These are phyloP conservation scores for Charanyca ferruginea DNA, from an alignment of 2,888 invertebrate genomes.

Conservation along the genomic window DNA sequence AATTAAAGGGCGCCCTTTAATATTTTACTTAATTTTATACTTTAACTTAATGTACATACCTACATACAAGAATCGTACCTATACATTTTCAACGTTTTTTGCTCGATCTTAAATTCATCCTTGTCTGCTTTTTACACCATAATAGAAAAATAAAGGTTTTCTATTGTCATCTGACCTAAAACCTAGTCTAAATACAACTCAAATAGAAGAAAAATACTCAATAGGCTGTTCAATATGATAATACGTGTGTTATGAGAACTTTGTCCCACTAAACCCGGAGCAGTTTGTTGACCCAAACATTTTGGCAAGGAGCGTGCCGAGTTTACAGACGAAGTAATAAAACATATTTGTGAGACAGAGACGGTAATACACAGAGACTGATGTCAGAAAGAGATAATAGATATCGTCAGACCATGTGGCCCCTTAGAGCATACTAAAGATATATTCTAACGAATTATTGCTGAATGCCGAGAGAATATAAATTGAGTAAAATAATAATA, in stretches of 20 bases:
- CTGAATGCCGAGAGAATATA: constrained; percentile 5
- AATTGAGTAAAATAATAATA: constrained; percentile 6
- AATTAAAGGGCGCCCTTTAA: too few relatives aligned
- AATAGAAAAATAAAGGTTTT: neutral
- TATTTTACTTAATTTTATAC: too few relatives aligned
- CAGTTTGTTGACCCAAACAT: constrained; percentile 64
- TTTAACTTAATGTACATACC: too few relatives aligned
- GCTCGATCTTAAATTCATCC: too few relatives aligned
- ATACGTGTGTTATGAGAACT: constrained; percentile 10
- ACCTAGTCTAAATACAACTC: neutral
- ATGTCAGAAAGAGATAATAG: constrained; percentile 17
- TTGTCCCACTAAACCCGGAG: constrained; percentile 32
- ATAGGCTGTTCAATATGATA: neutral
- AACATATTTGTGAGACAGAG: constrained; percentile 50
- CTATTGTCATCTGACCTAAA: neutral
- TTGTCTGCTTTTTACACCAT: too few relatives aligned
- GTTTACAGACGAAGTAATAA: constrained; percentile 52
- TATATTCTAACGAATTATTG: constrained; percentile 12
- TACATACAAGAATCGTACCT: too few relatives aligned
- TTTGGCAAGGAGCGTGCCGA: constrained; percentile 62
- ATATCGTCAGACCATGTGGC: constrained; percentile 5
- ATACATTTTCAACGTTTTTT: too few relatives aligned
- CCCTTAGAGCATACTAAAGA: constrained; percentile 1
- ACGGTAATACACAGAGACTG: constrained; percentile 8
- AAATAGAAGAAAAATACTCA: neutral